These are phyloP conservation scores for Chymomyza procnemis DNA, from an alignment of 2,888 invertebrate species.

Conservation along the genomic window DNA sequence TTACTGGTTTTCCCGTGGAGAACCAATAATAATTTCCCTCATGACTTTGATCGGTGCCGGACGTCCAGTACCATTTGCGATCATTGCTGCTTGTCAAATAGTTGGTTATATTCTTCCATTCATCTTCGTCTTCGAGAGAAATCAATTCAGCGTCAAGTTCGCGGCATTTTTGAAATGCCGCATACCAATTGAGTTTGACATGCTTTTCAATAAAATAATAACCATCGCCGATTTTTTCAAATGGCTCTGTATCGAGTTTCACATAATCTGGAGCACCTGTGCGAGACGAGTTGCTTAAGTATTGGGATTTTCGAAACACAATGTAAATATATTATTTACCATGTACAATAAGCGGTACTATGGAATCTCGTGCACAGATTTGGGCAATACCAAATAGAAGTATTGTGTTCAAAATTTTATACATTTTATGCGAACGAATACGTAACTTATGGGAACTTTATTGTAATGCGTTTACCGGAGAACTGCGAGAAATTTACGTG, in stretches of 20 bases:
- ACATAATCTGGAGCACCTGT: neutral
- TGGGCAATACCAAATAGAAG: neutral
- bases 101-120: neutral
- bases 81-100: neutral
- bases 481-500: neutral
- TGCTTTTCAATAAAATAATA: neutral
- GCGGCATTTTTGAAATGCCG: neutral
- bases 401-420: neutral
- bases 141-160: neutral
- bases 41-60: slow-evolving; percentile 4
- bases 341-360: neutral
- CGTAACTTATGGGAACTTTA: neutral
- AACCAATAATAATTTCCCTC: neutral
- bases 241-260: neutral
- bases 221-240: slow-evolving; percentile 3
- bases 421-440: neutral
- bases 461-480: neutral
- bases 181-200: neutral
- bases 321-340: neutral
- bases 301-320: too few species aligned
- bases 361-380: neutral
- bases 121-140: neutral
- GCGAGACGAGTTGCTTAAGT: too few species aligned
- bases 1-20: neutral
- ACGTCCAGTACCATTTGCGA: slow-evolving; percentile 1